Conservation (phyloP, 2,888 invertebrate species). For the Spilarctia lutea region DNA sequence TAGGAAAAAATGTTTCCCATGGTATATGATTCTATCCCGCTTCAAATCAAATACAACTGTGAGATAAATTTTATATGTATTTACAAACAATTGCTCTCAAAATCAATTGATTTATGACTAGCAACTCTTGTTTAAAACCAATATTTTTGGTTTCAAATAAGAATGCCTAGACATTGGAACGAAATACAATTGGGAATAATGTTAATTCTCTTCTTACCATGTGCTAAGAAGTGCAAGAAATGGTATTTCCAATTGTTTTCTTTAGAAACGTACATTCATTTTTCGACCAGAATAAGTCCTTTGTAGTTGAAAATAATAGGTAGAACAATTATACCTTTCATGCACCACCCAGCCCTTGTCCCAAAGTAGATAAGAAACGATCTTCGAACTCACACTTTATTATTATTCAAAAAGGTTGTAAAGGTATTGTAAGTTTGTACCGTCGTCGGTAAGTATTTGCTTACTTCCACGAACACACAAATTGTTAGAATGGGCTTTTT, state of each 20-base stretch:
- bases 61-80: not conserved
- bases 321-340: not conserved
- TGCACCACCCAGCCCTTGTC: not conserved
- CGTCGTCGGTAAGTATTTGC: not conserved
- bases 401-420: not conserved
- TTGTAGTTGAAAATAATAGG: not conserved
- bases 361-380: not conserved
- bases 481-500: not conserved
- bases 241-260: not conserved
- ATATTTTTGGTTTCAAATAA: no score
- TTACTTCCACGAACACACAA: conserved; percentile 1
- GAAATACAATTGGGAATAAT: no score
- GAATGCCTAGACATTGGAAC: no score
- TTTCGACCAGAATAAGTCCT: not conserved
- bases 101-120: not conserved
- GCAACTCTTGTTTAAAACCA: not conserved
- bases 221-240: not conserved
- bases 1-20: no score
- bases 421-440: not conserved
- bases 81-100: conserved; percentile 4
- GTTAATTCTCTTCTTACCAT: not conserved
- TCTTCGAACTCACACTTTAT: not conserved
- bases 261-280: not conserved
- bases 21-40: not conserved
- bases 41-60: not conserved